Conservation (phyloP, 1,140 invertebrate genomes). For the Drosophila lacertosa region DNA sequence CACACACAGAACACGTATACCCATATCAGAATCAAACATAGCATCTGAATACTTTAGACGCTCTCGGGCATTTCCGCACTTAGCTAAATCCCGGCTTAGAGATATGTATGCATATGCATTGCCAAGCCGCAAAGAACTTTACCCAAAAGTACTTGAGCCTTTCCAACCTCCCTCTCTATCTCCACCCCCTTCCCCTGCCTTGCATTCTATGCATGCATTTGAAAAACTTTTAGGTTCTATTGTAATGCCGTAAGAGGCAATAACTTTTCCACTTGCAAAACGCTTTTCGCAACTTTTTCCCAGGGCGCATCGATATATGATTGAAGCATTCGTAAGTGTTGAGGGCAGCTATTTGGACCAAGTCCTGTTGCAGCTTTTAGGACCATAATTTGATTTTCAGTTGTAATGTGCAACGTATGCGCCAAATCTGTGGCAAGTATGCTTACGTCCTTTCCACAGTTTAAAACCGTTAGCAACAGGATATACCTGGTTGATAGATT, state of each 20-base stretch:
- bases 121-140: constrained; percentile 26
- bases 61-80: constrained; percentile 37
- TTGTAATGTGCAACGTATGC: no score
- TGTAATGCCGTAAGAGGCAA: constrained; percentile 49
- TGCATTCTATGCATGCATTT: constrained; percentile 30
- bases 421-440: no score
- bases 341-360: not conserved
- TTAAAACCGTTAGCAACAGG: no score
- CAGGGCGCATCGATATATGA: not conserved
- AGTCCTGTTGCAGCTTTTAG: no score
- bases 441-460: no score
- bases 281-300: constrained; percentile 44
- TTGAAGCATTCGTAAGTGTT: constrained; percentile 25
- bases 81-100: constrained; percentile 36
- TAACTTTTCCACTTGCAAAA: constrained; percentile 51
- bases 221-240: constrained; percentile 45
- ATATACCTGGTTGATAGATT: no score
- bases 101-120: constrained; percentile 28
- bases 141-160: constrained; percentile 4
- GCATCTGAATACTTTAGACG: constrained; percentile 11
- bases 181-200: not conserved
- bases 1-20: not conserved
- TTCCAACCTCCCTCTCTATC: not conserved
- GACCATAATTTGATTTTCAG: no score
- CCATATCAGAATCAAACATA: constrained; percentile 13